These are phyloP conservation scores for Lepilemur septentrionalis DNA, from an alignment of 2,797 vertebrate species.

Conservation along the genomic window DNA sequence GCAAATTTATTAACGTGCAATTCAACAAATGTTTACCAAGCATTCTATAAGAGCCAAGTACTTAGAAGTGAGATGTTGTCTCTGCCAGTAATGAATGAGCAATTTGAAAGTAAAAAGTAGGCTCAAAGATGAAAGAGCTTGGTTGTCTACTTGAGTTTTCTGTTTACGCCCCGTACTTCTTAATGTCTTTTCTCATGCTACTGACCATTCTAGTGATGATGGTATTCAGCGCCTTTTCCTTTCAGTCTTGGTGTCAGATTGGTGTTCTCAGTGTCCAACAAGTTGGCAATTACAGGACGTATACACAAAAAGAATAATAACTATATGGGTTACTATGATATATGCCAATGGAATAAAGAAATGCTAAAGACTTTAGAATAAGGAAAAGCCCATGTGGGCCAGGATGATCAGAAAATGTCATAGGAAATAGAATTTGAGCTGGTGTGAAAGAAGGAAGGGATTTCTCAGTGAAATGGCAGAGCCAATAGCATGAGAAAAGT, in stretches of 20 bases:
- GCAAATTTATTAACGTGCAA: background rate
- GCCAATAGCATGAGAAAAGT: background rate
- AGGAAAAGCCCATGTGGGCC: background rate
- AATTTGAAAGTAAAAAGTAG: background rate
- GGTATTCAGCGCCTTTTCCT: background rate
- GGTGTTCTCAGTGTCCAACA: background rate
- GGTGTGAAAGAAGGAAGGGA: background rate
- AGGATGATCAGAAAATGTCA: background rate
- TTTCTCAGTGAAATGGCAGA: background rate
- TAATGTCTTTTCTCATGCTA: background rate
- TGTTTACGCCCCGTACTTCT: background rate
- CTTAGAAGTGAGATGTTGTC: background rate
- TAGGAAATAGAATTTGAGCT: background rate
- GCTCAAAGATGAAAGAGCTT: background rate
- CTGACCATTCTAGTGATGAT: background rate
- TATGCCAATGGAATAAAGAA: background rate
- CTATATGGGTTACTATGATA: rapidly evolving
- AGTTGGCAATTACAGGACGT: background rate
- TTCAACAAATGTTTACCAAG: background rate
- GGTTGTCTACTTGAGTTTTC: background rate
- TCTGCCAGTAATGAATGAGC: background rate
- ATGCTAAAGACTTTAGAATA: background rate
- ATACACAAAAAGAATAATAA: background rate
- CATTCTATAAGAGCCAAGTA: background rate
- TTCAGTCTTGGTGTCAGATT: background rate